A percentile compares a stretch with the other conserved stretches of the same genome.
Conservation (phyloP, 2,797 vertebrate species). For the Danio jaintianensis region DNA sequence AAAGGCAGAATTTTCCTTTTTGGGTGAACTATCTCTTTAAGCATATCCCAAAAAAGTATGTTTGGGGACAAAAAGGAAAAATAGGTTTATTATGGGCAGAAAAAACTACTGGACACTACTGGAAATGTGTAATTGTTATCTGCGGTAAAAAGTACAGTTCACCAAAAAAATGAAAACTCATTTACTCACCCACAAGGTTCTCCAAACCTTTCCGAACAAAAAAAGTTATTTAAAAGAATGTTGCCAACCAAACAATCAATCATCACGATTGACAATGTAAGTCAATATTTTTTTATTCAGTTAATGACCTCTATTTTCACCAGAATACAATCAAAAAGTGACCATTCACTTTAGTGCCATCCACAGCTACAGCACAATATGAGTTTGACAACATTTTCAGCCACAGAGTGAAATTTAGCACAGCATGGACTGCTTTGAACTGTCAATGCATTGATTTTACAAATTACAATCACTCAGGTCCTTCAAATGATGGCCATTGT, state of each 20-base stretch:
- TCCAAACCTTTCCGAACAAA: too few species aligned
- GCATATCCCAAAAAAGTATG: neutral
- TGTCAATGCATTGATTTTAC: conserved; percentile 1
- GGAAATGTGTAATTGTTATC: conserved; percentile 52
- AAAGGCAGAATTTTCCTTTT: too few species aligned
- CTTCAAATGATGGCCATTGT: conserved; percentile 6
- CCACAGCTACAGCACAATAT: neutral
- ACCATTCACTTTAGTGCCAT: neutral
- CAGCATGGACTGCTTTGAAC: neutral
- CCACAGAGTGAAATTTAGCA: neutral
- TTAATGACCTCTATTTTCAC: neutral
- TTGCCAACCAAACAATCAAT: too few species aligned
- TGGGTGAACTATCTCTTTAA: too few species aligned
- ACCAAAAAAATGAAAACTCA: too few species aligned
- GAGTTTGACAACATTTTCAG: neutral
- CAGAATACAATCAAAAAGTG: conserved; percentile 16
- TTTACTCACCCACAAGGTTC: too few species aligned
- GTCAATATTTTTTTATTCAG: too few species aligned
- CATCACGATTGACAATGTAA: too few species aligned
- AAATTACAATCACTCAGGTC: conserved; percentile 3
- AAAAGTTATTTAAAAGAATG: too few species aligned
- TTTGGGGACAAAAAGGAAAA: conserved; percentile 11
- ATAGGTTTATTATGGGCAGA: conserved; percentile 28
- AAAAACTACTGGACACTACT: conserved; percentile 43
- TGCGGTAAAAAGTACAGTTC: neutral